phyloP scores from a whole-genome alignment of 2,888 invertebrate species.

The Malthinus seriepunctatus region DNA sequence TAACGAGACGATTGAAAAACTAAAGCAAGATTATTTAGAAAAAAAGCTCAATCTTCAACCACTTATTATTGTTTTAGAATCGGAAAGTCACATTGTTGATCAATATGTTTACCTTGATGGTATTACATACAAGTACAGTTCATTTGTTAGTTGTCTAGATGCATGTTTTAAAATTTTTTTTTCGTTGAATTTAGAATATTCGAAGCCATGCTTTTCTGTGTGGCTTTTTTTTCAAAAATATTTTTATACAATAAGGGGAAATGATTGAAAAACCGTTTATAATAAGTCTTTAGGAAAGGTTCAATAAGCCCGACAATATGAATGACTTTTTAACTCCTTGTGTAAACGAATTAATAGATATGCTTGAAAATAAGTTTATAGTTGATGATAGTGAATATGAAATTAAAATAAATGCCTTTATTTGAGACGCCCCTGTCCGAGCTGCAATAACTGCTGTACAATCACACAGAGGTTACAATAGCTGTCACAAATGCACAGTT shows the following conservation, averaged over 20 bases:
- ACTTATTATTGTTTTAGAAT: not conserved
- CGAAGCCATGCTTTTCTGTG: not conserved
- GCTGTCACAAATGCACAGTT: constrained; percentile 1
- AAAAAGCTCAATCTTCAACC: not conserved
- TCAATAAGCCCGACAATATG: constrained; percentile 1
- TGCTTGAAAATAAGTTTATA: not conserved
- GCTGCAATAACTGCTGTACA: constrained; percentile 1
- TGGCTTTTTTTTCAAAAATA: not conserved
- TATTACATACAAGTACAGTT: not conserved
- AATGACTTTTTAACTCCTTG: constrained; percentile 6
- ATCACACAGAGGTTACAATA: constrained; percentile 3
- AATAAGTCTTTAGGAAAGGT: not conserved
- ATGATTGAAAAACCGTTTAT: not conserved
- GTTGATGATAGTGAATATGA: not conserved
- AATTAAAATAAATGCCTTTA: constrained; percentile 2
- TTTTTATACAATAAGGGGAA: not conserved
- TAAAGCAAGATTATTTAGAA: not conserved
- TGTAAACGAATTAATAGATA: not conserved
- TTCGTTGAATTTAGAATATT: not conserved
- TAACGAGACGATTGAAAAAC: not conserved
- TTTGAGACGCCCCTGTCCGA: constrained; percentile 2
- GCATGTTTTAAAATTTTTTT: not conserved
- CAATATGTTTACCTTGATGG: not conserved
- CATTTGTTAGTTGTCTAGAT: not conserved
- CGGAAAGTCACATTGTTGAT: not conserved